Conservation (phyloP, 2,113 vertebrate genomes). For the Microtus montanus region DNA sequence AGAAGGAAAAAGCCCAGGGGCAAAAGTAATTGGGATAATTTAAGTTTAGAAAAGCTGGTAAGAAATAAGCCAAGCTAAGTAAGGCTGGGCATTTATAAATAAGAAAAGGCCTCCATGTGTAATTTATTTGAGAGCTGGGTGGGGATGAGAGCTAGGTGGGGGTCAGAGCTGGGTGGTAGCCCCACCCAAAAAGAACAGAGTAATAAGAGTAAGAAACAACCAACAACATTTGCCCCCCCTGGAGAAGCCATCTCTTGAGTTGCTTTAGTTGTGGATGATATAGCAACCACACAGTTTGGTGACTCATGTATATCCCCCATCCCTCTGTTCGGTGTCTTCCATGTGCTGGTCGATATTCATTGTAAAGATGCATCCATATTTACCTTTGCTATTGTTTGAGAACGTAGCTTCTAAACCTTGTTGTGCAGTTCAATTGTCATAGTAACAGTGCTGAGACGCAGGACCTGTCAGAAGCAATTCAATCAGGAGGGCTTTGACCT, state of each 20-base stretch:
- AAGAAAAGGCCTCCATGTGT: too few species aligned
- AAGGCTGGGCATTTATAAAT: too few species aligned
- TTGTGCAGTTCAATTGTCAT: not conserved
- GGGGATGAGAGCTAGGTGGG: too few species aligned
- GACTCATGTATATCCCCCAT: not conserved
- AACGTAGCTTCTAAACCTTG: not conserved
- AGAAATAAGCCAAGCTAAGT: too few species aligned
- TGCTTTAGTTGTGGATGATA: not conserved
- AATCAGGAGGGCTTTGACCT: not conserved
- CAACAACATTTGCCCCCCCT: too few species aligned
- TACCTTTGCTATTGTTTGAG: not conserved
- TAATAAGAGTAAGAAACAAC: too few species aligned
- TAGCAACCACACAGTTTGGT: not conserved
- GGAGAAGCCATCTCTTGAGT: not conserved
- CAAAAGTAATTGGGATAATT: too few species aligned
- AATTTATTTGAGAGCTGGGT: too few species aligned
- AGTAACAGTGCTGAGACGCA: not conserved
- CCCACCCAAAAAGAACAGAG: too few species aligned
- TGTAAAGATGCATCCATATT: not conserved
- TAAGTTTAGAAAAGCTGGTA: too few species aligned
- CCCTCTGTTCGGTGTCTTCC: not conserved
- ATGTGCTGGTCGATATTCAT: not conserved
- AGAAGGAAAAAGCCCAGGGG: too few species aligned
- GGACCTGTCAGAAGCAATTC: not conserved
- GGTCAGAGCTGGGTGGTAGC: too few species aligned